These are phyloP conservation scores for Kryphioiulus occultus DNA, from an alignment of 2,888 invertebrate genomes.

Conservation along the genomic window DNA sequence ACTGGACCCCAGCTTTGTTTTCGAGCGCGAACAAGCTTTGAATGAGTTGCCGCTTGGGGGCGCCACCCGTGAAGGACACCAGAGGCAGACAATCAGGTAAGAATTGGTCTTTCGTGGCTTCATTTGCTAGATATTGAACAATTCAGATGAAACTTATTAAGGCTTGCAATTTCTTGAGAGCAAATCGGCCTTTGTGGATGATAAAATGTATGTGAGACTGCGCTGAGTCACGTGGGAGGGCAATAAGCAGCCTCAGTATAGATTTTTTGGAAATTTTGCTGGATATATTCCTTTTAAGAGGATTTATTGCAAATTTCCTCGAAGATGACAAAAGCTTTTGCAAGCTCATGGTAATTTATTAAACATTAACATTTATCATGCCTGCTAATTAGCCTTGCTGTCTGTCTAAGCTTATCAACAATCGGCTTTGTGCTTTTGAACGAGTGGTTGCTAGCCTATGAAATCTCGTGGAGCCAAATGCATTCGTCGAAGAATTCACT, in stretches of 20 bases:
- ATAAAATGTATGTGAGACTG: background rate
- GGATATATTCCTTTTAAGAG: background rate
- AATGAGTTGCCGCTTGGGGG: background rate
- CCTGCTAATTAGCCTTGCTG: constrained; percentile 7
- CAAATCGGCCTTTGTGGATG: background rate
- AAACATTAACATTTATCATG: constrained; percentile 35
- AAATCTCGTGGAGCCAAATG: background rate
- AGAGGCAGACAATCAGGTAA: background rate
- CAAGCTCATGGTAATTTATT: constrained; percentile 36
- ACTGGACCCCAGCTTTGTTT: background rate
- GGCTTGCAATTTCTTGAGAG: background rate
- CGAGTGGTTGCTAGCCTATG: background rate
- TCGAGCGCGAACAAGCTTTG: background rate
- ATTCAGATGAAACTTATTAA: background rate
- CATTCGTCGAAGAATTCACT: background rate
- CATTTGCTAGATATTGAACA: too few species aligned
- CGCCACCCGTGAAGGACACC: background rate
- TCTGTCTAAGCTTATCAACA: constrained; percentile 36
- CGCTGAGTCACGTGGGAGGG: background rate
- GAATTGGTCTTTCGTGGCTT: background rate
- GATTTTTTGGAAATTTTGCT: constrained; percentile 8
- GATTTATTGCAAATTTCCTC: constrained; percentile 24
- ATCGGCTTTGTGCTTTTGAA: constrained; percentile 12
- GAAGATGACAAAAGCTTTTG: constrained; percentile 37
- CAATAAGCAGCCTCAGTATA: background rate